These are phyloP conservation scores for Mesembrinibis cayennensis DNA, from an alignment of 2,113 vertebrate genomes.

Conservation along the genomic window DNA sequence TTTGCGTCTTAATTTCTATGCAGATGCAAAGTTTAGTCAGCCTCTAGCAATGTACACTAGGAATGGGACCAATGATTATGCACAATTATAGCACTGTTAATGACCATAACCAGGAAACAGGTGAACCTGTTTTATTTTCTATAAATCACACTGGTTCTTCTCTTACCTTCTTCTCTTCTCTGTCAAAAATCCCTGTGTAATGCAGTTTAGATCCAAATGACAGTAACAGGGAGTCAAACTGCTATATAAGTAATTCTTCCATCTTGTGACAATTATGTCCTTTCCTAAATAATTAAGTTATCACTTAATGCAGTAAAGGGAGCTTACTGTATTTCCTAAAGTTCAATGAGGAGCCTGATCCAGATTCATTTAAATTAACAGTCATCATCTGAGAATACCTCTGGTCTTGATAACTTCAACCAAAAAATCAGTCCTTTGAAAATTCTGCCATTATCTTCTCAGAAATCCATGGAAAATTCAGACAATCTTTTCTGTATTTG, in stretches of 20 bases:
- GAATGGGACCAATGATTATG: slow-evolving; percentile 27
- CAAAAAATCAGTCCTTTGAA: background rate
- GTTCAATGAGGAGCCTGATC: background rate
- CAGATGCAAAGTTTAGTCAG: slow-evolving; percentile 23
- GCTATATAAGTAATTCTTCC: background rate
- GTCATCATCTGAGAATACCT: background rate
- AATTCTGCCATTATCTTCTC: background rate
- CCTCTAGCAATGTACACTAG: background rate
- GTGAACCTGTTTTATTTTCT: background rate
- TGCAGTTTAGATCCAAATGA: background rate
- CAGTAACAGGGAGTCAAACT: background rate
- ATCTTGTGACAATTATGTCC: background rate
- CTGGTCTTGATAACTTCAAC: background rate
- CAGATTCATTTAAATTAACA: background rate
- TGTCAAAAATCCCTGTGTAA: background rate
- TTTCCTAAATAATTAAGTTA: background rate
- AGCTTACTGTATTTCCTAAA: background rate
- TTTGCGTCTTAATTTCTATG: slow-evolving; percentile 62
- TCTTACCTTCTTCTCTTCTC: background rate
- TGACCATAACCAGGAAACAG: slow-evolving; percentile 1
- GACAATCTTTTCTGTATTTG: background rate
- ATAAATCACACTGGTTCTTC: background rate
- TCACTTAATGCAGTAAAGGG: background rate
- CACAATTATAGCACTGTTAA: slow-evolving; percentile 27
- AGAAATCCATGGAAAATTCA: background rate